phyloP scores from a whole-genome alignment of 2,113 vertebrate genomes.

The Haliaeetus leucogaster region DNA sequence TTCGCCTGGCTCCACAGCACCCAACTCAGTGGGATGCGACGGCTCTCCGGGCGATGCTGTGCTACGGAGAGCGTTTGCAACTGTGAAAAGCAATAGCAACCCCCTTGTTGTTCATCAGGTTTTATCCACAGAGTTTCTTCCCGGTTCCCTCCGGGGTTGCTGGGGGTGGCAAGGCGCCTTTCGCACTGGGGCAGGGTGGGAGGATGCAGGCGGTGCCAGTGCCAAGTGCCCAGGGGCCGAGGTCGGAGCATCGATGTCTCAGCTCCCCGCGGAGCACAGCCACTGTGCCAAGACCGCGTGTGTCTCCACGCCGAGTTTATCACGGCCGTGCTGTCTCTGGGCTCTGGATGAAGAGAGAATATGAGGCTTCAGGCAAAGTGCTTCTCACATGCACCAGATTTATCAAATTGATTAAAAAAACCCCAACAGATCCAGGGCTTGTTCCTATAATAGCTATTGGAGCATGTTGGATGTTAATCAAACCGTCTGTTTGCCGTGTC shows the following conservation, averaged over 20 bases:
- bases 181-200: background rate
- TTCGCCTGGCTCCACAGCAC: background rate
- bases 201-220: background rate
- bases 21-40: background rate
- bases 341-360: background rate
- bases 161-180: background rate
- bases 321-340: background rate
- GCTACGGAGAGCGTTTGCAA: accelerated
- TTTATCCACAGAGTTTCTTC: background rate
- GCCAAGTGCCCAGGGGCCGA: accelerated
- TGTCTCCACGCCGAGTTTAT: accelerated
- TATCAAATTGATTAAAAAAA: background rate
- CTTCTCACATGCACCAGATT: background rate
- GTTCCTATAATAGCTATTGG: background rate
- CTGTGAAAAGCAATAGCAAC: background rate
- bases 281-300: accelerated
- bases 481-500: background rate
- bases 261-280: background rate
- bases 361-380: background rate
- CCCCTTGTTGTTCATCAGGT: accelerated
- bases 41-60: background rate
- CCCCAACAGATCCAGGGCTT: background rate
- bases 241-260: accelerated
- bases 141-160: background rate
- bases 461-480: background rate